A percentile compares a stretch with the other conserved stretches of the same genome.
Evolutionary conservation across 2,113 vertebrate species (phyloP).

Genomic region (Meriones unguiculatus): DNA sequence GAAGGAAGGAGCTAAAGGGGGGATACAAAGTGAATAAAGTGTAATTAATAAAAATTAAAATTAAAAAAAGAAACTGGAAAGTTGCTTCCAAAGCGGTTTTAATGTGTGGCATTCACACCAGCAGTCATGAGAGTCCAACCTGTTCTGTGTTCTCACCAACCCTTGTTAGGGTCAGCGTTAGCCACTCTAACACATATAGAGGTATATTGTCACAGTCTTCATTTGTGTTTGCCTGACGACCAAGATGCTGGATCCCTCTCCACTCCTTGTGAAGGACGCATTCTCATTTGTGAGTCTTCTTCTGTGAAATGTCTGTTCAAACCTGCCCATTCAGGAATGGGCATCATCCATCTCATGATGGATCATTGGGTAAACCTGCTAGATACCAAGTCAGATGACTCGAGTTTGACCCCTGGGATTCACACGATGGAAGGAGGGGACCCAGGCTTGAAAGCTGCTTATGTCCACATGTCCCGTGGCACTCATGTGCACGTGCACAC

Average conservation of each 20-base stretch:
- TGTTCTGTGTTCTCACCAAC: not conserved
- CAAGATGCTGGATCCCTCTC: not conserved
- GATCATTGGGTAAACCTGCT: not conserved
- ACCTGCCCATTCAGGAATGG: not conserved
- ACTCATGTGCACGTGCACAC: not conserved
- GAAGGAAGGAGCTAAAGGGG: no score
- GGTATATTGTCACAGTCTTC: not conserved
- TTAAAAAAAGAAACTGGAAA: not conserved
- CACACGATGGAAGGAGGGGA: not conserved
- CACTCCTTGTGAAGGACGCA: not conserved
- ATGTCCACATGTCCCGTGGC: not conserved
- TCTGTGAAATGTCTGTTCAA: not conserved
- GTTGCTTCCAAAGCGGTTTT: not conserved
- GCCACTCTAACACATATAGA: not conserved
- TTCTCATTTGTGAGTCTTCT: not conserved
- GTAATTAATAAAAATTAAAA: no score
- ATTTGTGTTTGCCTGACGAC: not conserved
- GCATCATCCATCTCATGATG: not conserved
- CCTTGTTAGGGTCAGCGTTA: not conserved
- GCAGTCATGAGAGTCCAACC: not conserved
- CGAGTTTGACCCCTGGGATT: not conserved
- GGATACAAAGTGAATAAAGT: no score
- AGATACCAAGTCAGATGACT: not conserved
- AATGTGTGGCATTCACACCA: not conserved
- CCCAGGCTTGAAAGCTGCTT: not conserved